Evolutionary conservation across 2,888 invertebrate genomes (phyloP).

Genomic region (Stratiomys singularior): DNA sequence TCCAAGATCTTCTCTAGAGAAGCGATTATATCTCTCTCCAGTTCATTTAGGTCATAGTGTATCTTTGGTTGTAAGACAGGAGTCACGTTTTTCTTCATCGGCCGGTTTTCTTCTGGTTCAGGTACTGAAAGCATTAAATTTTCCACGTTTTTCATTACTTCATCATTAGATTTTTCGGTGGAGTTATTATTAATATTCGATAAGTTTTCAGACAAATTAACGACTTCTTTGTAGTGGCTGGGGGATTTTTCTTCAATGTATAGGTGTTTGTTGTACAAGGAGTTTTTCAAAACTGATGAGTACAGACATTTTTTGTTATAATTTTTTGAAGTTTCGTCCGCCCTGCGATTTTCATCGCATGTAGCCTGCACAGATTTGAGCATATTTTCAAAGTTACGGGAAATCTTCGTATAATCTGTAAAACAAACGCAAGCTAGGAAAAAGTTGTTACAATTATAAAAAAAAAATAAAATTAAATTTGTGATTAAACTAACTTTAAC

Average conservation of each 20-base stretch:
- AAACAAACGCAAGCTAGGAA: too few relatives aligned
- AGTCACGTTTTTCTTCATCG: too few relatives aligned
- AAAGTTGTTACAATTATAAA: too few relatives aligned
- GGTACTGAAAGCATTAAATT: background rate
- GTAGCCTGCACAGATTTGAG: too few relatives aligned
- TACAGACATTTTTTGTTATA: conserved; percentile 1
- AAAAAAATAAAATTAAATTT: too few relatives aligned
- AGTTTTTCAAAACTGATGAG: conserved; percentile 37
- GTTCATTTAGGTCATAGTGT: conserved; percentile 23
- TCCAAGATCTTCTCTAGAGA: conserved; percentile 26
- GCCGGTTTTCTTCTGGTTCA: too few relatives aligned
- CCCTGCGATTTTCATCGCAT: too few relatives aligned
- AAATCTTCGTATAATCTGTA: too few relatives aligned
- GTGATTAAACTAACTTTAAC: too few relatives aligned
- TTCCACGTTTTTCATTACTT: too few relatives aligned
- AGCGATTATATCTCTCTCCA: conserved; percentile 19
- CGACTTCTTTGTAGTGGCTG: background rate
- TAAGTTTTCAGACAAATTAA: background rate
- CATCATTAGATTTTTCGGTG: background rate
- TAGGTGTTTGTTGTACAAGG: background rate
- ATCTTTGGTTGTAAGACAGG: background rate
- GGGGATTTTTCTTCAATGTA: background rate
- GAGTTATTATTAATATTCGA: background rate
- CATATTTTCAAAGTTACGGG: too few relatives aligned
- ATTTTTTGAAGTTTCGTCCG: background rate